Base-by-base conservation (phyloP, 2,888 invertebrate genomes). In the Slavum lentiscoides region DNA sequence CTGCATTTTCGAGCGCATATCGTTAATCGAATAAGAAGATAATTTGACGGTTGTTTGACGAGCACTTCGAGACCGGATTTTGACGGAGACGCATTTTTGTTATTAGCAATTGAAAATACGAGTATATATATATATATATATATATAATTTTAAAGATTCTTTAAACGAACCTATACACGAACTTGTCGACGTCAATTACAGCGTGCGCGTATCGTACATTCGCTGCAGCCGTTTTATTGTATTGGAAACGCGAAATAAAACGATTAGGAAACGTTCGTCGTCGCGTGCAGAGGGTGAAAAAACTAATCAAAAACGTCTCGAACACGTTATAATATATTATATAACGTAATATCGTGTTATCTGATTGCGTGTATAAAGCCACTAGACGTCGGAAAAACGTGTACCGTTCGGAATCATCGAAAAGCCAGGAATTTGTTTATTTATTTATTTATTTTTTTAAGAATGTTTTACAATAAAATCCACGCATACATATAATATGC, bases 221-320 rank as follows among this genome's bases (percentile, higher is more conserved):
- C n/a, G 1, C 30, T 30, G 37, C n/a, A 15, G 5, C 11, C 11
- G 4, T 30, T 62, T 23, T 30, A 15, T 39, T 30, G 62, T 15
- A 53, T 30, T n/a, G 43, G 19, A 1, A 23, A 49, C 61, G 61
- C 30, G 30, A 53, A 74, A 74, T 74, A 74, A 74, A 53, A 62
- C 73, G 73, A 74, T 74, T 74, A 62, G 53, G 49, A 62, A 74
- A 30, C 13, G 73, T 53, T 74, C 30, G 2, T 7, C 73, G 59
- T 8, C 30, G 30, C 30, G 30, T 19, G 6, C 30, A 30, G 4
- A 43, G 62, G 17, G 53, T 3, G 62, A 15, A 59, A 19, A 53
- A 74, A 74, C 37, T 64, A 74, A 74, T 74, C 74, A 64, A 74
- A 74, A 64, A 74, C 64, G 74, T 74, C 74, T 64, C 53, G 37